phyloP scores from a whole-genome alignment of 1,140 invertebrate genomes.

The Triops cancriformis region DNA sequence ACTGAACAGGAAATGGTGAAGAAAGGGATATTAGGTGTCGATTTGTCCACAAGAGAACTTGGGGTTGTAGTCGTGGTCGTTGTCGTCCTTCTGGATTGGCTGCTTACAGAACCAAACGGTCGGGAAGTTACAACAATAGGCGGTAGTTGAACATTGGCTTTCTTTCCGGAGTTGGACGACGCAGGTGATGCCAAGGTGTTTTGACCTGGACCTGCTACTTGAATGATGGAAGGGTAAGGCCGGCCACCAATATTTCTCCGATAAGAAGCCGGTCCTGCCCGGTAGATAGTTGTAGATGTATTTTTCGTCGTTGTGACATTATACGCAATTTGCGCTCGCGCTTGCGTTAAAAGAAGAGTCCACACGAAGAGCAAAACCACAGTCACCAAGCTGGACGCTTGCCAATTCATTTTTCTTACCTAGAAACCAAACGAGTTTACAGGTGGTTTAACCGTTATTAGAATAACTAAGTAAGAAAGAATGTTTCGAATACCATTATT shows the following conservation, averaged over 20 bases:
- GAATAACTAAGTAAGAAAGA: no score
- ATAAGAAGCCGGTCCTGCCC: constrained; percentile 16
- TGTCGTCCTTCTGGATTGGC: background rate
- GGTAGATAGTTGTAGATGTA: background rate
- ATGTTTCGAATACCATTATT: no score
- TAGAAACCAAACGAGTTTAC: no score
- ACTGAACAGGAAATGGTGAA: constrained; percentile 26
- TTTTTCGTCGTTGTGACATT: background rate
- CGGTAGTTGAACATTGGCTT: background rate
- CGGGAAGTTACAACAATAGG: constrained; percentile 17
- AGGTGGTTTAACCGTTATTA: no score
- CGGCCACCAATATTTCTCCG: constrained; percentile 19
- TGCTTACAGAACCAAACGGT: background rate
- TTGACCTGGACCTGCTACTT: background rate
- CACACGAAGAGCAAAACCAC: background rate
- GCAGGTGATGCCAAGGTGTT: background rate
- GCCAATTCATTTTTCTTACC: no score
- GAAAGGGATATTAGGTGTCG: constrained; percentile 24
- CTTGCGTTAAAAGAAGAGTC: background rate
- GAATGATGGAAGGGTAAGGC: constrained; percentile 24
- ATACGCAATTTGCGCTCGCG: background rate
- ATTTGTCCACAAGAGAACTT: constrained; percentile 19
- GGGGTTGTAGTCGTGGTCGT: constrained; percentile 20
- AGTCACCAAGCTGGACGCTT: background rate
- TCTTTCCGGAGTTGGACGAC: background rate